Evolutionary conservation across 2,113 vertebrate genomes (phyloP), one percentile per base, ranked within the genome.

Genomic region (Ranitomeya variabilis): DNA sequence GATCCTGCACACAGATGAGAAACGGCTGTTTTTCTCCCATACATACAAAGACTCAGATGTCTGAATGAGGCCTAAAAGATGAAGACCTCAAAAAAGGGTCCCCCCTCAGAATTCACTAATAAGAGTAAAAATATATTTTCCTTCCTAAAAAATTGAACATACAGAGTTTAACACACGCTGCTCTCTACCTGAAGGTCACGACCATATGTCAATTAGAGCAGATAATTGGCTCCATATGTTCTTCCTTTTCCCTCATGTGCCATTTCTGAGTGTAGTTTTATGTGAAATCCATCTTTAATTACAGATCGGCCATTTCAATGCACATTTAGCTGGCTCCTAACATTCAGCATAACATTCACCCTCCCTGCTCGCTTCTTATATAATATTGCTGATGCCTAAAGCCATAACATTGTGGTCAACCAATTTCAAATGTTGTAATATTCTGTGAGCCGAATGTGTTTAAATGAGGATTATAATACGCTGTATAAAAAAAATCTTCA

Each of bases 321-420:
- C 8, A 60, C 69, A 73, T 73, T 73, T 14, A 15, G 10, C 18
- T 12, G 31, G 74, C 51, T 78, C 69, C 31, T n/a, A 16, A 19
- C 74, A 21, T 18, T 52, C 74, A 9, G 45, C 16, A 77, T 52
- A 18, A 77, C 45, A 52, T 52, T 52, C 45, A 10, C 73, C 76
- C 51, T 54, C 76, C 76, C 76, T 54, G 18, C 11, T 54, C 21
- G 14, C 51, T 16, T 14, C 45, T 78, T 78, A 78, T 54, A 78
- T 78, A 78, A 78, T 54, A 78, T 54, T 54, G 51, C 45, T 54
- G n/a, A 54, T 78, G 76, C 51, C 76, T 54, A 78, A 13, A 78
- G 76, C 45, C 76, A 78, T 78, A 78, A 78, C 76, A 78, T 54
- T 54, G 51, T 78, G 45, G 76, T 78, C 76, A 78, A 54, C 19